phyloP scores from a whole-genome alignment of 2,888 invertebrate species.

The Axea sp. region DNA sequence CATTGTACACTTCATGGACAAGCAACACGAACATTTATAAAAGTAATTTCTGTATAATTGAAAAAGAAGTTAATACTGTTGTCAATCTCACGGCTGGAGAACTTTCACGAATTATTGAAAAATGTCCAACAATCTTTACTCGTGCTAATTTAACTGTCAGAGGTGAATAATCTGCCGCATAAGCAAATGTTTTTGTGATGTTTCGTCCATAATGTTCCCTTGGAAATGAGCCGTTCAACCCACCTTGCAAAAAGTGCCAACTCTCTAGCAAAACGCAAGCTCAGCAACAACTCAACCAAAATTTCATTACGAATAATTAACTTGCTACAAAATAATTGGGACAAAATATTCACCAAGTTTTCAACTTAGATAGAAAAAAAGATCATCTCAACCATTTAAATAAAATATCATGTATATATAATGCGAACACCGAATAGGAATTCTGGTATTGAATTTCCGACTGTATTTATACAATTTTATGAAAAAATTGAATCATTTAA shows the following conservation, averaged over 20 bases:
- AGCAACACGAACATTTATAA: constrained; percentile 10
- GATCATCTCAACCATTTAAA: too few species aligned
- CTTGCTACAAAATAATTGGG: constrained; percentile 5
- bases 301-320: constrained; percentile 39
- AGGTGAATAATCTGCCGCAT: constrained; percentile 48
- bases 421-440: too few species aligned
- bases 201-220: constrained; percentile 20
- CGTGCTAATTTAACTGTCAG: constrained; percentile 58
- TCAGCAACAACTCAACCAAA: constrained; percentile 34
- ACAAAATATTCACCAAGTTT: too few species aligned
- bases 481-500: too few species aligned
- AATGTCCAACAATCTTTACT: constrained; percentile 25
- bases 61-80: constrained; percentile 42
- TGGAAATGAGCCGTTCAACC: constrained; percentile 16
- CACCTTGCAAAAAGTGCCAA: constrained; percentile 10
- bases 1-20: constrained; percentile 18
- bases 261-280: constrained; percentile 12
- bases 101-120: constrained; percentile 43
- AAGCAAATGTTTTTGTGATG: constrained; percentile 27
- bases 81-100: constrained; percentile 33
- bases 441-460: too few species aligned
- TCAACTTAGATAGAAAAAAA: too few species aligned
- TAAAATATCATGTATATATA: too few species aligned
- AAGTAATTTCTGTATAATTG: constrained; percentile 27
- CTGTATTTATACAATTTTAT: too few species aligned